Percentiles rank a stretch among this genome's conserved stretches.
Conservation (phyloP, 2,113 vertebrate genomes). For the Numida meleagris region DNA sequence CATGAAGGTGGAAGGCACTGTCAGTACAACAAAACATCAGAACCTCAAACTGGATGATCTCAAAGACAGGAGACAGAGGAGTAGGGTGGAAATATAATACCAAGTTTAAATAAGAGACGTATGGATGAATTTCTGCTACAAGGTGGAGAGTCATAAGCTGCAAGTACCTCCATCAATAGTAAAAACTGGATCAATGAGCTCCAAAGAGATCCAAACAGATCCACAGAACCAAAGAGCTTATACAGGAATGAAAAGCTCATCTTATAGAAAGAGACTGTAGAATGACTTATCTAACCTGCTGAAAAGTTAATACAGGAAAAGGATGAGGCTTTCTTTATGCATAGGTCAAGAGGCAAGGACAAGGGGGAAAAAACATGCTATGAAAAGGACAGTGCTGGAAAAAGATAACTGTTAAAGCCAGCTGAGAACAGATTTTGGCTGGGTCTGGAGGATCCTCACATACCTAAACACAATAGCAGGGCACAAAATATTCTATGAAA, state of each 20-base stretch:
- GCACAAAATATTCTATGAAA: too few species aligned
- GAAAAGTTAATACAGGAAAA: background rate
- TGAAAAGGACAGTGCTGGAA: background rate
- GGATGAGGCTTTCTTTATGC: background rate
- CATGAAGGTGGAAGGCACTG: background rate
- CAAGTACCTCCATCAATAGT: background rate
- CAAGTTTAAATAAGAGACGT: background rate
- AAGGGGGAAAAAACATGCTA: background rate
- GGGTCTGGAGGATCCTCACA: too few species aligned
- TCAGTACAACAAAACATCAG: background rate
- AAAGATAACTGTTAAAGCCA: background rate
- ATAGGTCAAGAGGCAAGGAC: background rate
- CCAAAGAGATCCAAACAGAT: too few species aligned
- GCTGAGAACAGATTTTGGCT: background rate
- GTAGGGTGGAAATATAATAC: background rate
- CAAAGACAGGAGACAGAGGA: background rate
- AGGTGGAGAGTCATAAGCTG: background rate
- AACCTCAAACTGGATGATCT: background rate
- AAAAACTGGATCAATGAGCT: background rate
- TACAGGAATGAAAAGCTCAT: background rate
- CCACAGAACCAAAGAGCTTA: background rate
- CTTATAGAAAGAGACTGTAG: background rate
- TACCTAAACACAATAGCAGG: too few species aligned
- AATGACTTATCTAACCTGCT: background rate
- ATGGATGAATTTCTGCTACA: background rate